Evolutionary conservation across 2,113 vertebrate species (phyloP).

Genomic region (Microcebus ravelobensis): DNA sequence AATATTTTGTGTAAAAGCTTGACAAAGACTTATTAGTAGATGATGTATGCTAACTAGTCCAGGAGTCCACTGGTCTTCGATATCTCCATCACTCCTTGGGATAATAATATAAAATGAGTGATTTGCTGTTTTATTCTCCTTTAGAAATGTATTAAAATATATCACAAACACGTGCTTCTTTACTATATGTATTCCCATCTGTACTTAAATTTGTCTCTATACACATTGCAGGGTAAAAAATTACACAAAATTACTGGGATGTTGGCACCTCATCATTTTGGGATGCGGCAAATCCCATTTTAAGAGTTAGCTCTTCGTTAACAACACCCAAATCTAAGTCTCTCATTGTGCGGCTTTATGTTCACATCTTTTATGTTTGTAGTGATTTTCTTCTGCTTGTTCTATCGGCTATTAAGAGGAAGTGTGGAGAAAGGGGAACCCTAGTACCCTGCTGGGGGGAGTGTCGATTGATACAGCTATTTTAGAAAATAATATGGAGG

Average conservation of each 20-base stretch:
- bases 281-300: too few species aligned
- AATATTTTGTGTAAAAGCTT: conserved; percentile 16
- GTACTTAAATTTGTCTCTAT: conserved; percentile 9
- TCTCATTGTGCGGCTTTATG: not conserved
- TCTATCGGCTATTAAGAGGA: not conserved
- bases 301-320: too few species aligned
- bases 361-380: not conserved
- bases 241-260: not conserved
- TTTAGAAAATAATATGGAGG: too few species aligned
- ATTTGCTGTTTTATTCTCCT: conserved; percentile 8
- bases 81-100: not conserved
- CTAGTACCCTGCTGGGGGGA: too few species aligned
- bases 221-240: not conserved
- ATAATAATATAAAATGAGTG: not conserved
- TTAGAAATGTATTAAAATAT: not conserved
- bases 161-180: not conserved
- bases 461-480: too few species aligned
- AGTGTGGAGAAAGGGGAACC: too few species aligned
- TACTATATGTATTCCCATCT: not conserved
- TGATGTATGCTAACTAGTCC: not conserved
- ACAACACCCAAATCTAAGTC: not conserved
- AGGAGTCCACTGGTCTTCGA: not conserved
- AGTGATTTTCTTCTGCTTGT: not conserved
- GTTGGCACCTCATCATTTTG: too few species aligned
- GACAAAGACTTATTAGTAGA: not conserved